Conservation (phyloP, 2,888 invertebrate species). For the Zootermopsis nevadensis region DNA sequence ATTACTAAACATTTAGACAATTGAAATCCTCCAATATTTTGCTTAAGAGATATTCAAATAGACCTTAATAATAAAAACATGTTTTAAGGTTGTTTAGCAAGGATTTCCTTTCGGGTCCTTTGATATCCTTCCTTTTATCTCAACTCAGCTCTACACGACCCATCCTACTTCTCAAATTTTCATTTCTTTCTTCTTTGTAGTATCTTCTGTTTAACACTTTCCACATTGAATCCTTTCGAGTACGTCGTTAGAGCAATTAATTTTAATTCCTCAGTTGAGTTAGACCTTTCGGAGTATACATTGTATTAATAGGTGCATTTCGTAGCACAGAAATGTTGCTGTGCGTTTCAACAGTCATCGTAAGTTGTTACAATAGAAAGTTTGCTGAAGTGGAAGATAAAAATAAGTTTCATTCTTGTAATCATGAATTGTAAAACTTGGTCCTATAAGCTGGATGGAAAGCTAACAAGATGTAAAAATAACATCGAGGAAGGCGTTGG, state of each 20-base stretch:
- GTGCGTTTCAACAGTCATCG: not conserved
- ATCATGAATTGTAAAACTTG: not conserved
- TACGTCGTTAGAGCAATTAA: not conserved
- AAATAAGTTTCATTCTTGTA: not conserved
- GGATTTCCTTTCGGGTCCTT: not conserved
- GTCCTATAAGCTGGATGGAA: not conserved
- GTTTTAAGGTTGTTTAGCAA: not conserved
- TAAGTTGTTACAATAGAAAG: conserved; percentile 1
- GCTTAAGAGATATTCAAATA: not conserved
- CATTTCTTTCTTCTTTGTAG: not conserved
- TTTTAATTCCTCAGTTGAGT: not conserved
- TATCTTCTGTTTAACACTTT: not conserved
- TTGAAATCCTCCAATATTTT: not conserved
- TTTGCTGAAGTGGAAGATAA: not conserved
- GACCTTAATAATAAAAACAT: not conserved
- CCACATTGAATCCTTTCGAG: not conserved
- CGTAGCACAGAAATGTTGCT: not conserved
- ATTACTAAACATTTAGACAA: not conserved
- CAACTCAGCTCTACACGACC: not conserved
- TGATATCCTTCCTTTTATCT: not conserved
- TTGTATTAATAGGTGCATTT: not conserved
- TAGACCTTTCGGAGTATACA: not conserved
- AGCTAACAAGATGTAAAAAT: not conserved
- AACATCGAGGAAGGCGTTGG: not conserved
- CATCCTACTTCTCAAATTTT: not conserved